Evolutionary conservation across 2,113 vertebrate genomes (phyloP).

Genomic region (Scatophagus argus): DNA sequence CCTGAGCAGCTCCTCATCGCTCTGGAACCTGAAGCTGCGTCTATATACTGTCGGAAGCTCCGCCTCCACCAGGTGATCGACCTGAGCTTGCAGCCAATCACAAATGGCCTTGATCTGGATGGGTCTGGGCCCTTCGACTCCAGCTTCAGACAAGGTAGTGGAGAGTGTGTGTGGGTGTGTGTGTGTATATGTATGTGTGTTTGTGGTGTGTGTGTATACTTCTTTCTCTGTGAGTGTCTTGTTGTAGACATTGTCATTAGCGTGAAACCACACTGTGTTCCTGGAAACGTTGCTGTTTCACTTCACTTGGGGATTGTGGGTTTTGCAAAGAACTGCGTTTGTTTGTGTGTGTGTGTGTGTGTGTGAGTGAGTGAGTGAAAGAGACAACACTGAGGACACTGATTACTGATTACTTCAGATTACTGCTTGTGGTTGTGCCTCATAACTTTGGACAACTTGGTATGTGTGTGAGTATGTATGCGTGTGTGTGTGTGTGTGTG

Average conservation of each 20-base stretch:
- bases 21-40: slow-evolving; percentile 94
- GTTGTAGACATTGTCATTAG: slow-evolving; percentile 48
- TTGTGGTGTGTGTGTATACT: background rate
- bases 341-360: slow-evolving; percentile 17
- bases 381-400: background rate
- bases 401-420: slow-evolving; percentile 50
- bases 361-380: slow-evolving; percentile 14
- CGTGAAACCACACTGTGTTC: slow-evolving; percentile 70
- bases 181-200: background rate
- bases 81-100: slow-evolving; percentile 86
- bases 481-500: slow-evolving; percentile 12
- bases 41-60: slow-evolving; percentile 95
- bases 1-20: slow-evolving; percentile 95
- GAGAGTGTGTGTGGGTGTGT: background rate
- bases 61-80: slow-evolving; percentile 94
- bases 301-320: slow-evolving; percentile 44
- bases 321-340: background rate
- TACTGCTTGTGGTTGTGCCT: slow-evolving; percentile 48
- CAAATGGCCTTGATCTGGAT: slow-evolving; percentile 81
- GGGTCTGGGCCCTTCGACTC: slow-evolving; percentile 86
- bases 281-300: slow-evolving; percentile 65
- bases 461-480: slow-evolving; percentile 2
- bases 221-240: background rate
- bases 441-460: slow-evolving; percentile 38
- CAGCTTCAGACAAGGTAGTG: slow-evolving; percentile 93